A percentile compares a stretch with the other conserved stretches of the same genome.
Evolutionary conservation across 2,113 vertebrate species (phyloP).

Genomic region (Triplophysa dalaica): DNA sequence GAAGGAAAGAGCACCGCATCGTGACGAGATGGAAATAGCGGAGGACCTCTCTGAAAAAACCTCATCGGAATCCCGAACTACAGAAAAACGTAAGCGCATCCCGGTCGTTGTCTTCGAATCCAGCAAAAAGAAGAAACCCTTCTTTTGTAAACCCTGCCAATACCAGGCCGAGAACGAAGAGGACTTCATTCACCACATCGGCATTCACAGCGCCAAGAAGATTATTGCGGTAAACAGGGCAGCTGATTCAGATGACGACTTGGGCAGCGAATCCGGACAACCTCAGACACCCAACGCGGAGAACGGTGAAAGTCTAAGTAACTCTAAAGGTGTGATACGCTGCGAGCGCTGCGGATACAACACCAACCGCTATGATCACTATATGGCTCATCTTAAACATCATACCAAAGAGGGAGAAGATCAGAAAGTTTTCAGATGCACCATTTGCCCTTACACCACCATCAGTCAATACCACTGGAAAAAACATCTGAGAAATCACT

Average conservation of each 20-base stretch:
- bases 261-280: conserved; percentile 59
- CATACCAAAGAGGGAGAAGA: conserved; percentile 87
- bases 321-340: conserved; percentile 89
- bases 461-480: conserved; percentile 99
- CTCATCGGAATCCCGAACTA: neutral
- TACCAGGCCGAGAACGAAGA: conserved; percentile 88
- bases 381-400: conserved; percentile 94
- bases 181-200: conserved; percentile 91
- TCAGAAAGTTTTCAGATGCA: conserved; percentile 92
- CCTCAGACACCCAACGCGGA: conserved; percentile 67
- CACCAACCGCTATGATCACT: conserved; percentile 96
- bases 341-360: conserved; percentile 98
- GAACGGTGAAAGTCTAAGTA: conserved; percentile 73
- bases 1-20: conserved; percentile 20
- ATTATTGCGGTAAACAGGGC: conserved; percentile 86
- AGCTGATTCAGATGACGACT: conserved; percentile 77
- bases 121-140: conserved; percentile 85
- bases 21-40: neutral
- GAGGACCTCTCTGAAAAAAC: conserved; percentile 50
- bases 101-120: conserved; percentile 67
- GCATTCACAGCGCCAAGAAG: conserved; percentile 87
- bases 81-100: conserved; percentile 60
- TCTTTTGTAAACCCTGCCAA: conserved; percentile 93
- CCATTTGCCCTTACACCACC: conserved; percentile 93
- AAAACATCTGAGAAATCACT: conserved; percentile 97